phyloP scores from a whole-genome alignment of 1,140 invertebrate genomes.

The Pemphigus obesinymphae region DNA sequence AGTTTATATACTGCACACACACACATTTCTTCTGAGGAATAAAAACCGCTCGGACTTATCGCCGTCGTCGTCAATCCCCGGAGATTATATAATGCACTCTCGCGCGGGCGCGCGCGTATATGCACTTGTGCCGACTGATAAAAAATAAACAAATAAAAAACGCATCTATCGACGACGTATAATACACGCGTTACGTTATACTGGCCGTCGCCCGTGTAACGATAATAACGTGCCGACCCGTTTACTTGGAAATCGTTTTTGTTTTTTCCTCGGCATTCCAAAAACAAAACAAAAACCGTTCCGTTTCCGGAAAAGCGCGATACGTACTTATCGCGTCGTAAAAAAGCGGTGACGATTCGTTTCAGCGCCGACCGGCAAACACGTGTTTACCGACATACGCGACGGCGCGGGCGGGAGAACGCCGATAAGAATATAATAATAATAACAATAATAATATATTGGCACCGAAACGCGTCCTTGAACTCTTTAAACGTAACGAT shows the following conservation, averaged over 20 bases:
- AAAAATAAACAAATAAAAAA: not conserved
- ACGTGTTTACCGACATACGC: constrained; percentile 22
- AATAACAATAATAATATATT: too few relatives aligned
- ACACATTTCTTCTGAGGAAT: not conserved
- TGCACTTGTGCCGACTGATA: not conserved
- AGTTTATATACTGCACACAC: not conserved
- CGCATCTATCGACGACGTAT: not conserved
- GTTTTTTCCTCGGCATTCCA: too few relatives aligned
- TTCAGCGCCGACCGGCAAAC: not conserved
- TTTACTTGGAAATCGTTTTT: not conserved
- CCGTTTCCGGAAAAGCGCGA: not conserved
- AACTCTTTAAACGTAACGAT: not conserved
- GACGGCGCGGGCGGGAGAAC: not conserved
- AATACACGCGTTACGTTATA: not conserved
- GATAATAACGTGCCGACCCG: not conserved
- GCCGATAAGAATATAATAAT: not conserved
- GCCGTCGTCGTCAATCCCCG: constrained; percentile 1
- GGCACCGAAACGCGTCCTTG: constrained; percentile 31
- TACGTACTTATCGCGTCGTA: not conserved
- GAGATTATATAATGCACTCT: not conserved
- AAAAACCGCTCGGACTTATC: constrained; percentile 24
- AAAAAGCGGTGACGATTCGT: constrained; percentile 17
- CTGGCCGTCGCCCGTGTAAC: not conserved
- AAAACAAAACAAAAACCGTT: too few relatives aligned
- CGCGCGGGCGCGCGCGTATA: not conserved